phyloP scores from a whole-genome alignment of 1,140 invertebrate species.

The Megathymus violae region DNA sequence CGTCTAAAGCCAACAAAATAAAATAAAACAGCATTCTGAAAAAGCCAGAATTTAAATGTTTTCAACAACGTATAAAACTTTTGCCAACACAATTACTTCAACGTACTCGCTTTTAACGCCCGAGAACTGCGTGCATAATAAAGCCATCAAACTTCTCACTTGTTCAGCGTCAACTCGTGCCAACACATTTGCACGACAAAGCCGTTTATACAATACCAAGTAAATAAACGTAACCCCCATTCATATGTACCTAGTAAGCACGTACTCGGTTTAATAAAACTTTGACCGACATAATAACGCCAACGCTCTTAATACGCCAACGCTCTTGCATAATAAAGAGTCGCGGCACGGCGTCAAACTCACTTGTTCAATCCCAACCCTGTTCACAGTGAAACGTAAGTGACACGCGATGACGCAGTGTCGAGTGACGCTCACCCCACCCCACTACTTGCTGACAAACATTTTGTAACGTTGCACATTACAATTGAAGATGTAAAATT shows the following conservation, averaged over 20 bases:
- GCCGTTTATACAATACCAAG: slow-evolving; percentile 11
- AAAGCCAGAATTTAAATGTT: background rate
- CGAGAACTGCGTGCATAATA: slow-evolving; percentile 22
- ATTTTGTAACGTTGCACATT: background rate
- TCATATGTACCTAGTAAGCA: slow-evolving; percentile 13
- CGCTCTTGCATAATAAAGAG: slow-evolving; percentile 26
- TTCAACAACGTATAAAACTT: background rate
- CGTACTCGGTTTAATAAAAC: slow-evolving; percentile 19
- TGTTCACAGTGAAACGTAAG: background rate
- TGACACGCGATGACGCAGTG: background rate
- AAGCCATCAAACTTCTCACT: slow-evolving; percentile 27
- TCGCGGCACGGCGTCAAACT: background rate
- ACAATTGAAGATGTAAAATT: no score
- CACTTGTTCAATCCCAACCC: slow-evolving; percentile 7
- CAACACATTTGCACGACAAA: slow-evolving; percentile 33
- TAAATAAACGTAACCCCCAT: slow-evolving; percentile 21
- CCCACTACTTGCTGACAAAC: background rate
- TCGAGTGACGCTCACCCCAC: background rate
- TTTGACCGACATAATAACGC: slow-evolving; percentile 31
- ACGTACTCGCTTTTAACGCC: slow-evolving; percentile 1
- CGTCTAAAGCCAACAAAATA: no score
- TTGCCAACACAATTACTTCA: background rate
- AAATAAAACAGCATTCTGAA: background rate
- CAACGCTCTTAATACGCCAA: slow-evolving; percentile 11
- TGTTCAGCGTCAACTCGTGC: slow-evolving; percentile 16